These are phyloP conservation scores for Notechis scutatus DNA, from an alignment of 2,113 vertebrate species.

Conservation along the genomic window DNA sequence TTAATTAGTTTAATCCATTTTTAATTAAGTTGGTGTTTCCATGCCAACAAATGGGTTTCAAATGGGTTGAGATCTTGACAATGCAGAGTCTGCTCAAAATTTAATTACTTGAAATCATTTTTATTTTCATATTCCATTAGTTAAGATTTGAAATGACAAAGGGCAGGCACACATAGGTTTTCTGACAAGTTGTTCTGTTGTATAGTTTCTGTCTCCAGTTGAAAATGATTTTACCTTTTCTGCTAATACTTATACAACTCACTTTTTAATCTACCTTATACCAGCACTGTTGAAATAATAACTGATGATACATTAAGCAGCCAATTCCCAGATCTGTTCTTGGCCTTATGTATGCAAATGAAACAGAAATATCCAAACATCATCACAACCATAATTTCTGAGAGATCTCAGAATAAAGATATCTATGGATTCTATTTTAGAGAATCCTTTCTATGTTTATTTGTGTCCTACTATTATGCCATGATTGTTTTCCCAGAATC, in stretches of 20 bases:
- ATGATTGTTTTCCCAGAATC: neutral
- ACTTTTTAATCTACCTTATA: neutral
- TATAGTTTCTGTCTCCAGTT: neutral
- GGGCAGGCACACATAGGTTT: neutral
- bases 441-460: neutral
- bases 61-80: slow-evolving; percentile 64
- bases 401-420: neutral
- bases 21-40: slow-evolving; percentile 72
- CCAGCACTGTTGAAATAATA: neutral
- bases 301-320: neutral
- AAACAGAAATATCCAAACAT: neutral
- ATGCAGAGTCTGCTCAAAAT: slow-evolving; percentile 61
- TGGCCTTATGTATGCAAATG: neutral
- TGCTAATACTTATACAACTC: neutral
- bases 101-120: slow-evolving; percentile 66
- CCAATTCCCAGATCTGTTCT: neutral
- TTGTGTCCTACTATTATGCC: neutral
- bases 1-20: slow-evolving; percentile 75
- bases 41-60: slow-evolving; percentile 74
- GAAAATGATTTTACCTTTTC: neutral
- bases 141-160: slow-evolving; percentile 24
- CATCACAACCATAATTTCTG: neutral
- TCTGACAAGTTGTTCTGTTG: neutral
- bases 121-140: slow-evolving; percentile 60
- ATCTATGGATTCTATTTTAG: neutral